Conservation (phyloP, 2,797 vertebrate species). For the Gymnodraco acuticeps region DNA sequence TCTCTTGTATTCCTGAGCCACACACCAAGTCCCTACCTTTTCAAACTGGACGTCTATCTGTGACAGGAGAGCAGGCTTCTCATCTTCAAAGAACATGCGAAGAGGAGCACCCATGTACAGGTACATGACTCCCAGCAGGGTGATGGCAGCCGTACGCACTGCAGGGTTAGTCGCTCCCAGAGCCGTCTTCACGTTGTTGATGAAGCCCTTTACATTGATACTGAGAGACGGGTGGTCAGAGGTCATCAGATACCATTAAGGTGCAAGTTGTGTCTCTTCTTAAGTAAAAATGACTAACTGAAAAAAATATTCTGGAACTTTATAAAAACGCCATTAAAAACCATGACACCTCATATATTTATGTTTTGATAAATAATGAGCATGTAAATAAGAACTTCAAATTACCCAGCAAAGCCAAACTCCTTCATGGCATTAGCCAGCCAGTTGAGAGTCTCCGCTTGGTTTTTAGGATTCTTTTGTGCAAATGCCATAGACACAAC, state of each 20-base stretch:
- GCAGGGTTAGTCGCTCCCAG: slow-evolving; percentile 97
- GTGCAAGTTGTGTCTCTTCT: no score
- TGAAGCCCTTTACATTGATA: slow-evolving; percentile 97
- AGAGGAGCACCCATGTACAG: slow-evolving; percentile 96
- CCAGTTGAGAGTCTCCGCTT: slow-evolving; percentile 97
- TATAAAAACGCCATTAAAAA: no score
- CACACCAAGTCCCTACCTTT: slow-evolving; percentile 84
- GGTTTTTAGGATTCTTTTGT: slow-evolving; percentile 99
- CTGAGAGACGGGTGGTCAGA: slow-evolving; percentile 71
- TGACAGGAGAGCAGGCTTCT: slow-evolving; percentile 95
- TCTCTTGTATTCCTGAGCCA: background rate
- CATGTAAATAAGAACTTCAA: background rate
- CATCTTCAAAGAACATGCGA: slow-evolving; percentile 98
- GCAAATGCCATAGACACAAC: slow-evolving; percentile 94
- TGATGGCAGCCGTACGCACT: slow-evolving; percentile 93
- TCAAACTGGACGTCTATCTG: slow-evolving; percentile 98
- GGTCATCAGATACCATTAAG: background rate
- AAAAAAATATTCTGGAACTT: no score
- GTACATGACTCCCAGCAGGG: slow-evolving; percentile 95
- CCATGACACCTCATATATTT: no score
- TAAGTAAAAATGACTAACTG: no score
- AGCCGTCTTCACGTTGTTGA: slow-evolving; percentile 97
- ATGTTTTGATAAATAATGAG: background rate
- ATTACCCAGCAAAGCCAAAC: slow-evolving; percentile 96
- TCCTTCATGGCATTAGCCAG: slow-evolving; percentile 97